A percentile compares a stretch with the other conserved stretches of the same genome.
Conservation (phyloP, 2,113 vertebrate genomes). For the Theristicus caerulescens region DNA sequence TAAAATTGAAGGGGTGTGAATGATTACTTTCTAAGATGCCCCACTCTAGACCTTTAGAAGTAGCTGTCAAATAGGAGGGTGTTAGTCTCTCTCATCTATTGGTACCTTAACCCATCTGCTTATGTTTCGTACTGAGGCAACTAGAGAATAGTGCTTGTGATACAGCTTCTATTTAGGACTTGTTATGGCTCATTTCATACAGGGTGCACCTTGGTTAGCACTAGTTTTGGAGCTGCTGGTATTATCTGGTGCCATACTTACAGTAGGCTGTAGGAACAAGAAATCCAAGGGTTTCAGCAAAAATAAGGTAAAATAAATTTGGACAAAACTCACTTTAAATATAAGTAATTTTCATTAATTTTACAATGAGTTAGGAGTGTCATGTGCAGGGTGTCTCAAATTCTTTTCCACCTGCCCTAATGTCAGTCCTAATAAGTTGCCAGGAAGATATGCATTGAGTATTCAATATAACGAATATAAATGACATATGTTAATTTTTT, state of each 20-base stretch:
- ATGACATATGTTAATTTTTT: not conserved
- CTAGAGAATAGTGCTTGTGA: not conserved
- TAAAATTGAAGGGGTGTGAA: not conserved
- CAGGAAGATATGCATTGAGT: not conserved
- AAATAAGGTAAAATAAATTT: not conserved
- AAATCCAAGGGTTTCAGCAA: not conserved
- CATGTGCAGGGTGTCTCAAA: not conserved
- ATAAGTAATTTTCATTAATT: not conserved
- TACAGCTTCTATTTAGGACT: not conserved
- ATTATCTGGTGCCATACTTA: not conserved
- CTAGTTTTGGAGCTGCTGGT: not conserved
- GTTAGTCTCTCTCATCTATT: not conserved
- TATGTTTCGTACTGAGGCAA: not conserved
- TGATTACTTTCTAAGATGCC: not conserved
- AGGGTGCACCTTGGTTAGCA: not conserved
- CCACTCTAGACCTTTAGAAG: not conserved
- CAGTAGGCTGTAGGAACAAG: not conserved
- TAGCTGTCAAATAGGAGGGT: not conserved
- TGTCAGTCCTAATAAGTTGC: not conserved
- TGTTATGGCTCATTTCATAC: not conserved
- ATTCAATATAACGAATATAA: not conserved
- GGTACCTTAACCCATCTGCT: not conserved
- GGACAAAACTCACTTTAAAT: not conserved
- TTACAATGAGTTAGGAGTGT: not conserved
- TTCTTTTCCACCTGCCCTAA: not conserved